phyloP scores from a whole-genome alignment of 2,888 invertebrate genomes.

The Drosophila antonietae region DNA sequence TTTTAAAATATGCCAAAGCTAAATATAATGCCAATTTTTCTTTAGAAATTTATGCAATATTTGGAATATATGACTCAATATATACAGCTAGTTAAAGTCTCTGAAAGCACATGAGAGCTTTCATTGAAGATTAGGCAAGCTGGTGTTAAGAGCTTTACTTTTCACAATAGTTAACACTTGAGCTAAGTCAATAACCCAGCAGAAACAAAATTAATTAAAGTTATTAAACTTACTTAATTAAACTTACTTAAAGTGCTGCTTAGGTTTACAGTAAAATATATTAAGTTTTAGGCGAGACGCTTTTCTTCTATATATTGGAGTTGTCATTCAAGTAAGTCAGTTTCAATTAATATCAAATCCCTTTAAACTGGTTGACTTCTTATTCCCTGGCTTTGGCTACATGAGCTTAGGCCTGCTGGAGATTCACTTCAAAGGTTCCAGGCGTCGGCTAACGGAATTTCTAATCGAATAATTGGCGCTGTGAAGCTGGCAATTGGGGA shows the following conservation, averaged over 20 bases:
- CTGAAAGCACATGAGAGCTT: background rate
- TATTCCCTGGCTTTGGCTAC: background rate
- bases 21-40: too few species aligned
- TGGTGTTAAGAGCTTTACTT: conserved; percentile 1
- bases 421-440: conserved; percentile 31
- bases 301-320: background rate
- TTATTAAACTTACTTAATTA: too few species aligned
- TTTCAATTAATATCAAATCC: background rate
- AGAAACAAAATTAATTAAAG: conserved; percentile 27
- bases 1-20: too few species aligned
- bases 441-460: conserved; percentile 62
- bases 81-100: background rate
- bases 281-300: background rate
- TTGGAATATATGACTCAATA: background rate
- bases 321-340: background rate
- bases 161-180: background rate
- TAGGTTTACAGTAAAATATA: conserved; percentile 20
- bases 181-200: conserved; percentile 5
- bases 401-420: conserved; percentile 18
- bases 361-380: background rate
- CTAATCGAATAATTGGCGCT: conserved; percentile 72
- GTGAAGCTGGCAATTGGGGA: conserved; percentile 18
- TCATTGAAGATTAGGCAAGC: background rate
- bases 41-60: too few species aligned
- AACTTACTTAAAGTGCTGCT: conserved; percentile 23